Evolutionary conservation across 2,888 invertebrate genomes (phyloP).

Genomic region (Agonopterix alstromeriana): DNA sequence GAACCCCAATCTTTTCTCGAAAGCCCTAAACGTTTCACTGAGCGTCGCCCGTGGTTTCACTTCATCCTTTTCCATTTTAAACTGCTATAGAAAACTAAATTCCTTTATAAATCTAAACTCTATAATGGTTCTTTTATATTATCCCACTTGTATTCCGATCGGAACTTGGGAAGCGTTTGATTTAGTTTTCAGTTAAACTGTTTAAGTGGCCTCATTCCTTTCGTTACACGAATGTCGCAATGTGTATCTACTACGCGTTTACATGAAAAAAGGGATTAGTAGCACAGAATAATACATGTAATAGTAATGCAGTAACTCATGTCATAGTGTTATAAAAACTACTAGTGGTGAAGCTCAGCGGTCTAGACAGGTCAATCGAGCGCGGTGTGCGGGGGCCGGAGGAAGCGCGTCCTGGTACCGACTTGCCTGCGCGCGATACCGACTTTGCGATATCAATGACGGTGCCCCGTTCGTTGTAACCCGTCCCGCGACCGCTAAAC

Average conservation of each 20-base stretch:
- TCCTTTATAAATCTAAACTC: no score
- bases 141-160: slow-evolving; percentile 10
- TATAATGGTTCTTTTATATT: neutral
- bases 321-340: no score
- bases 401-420: no score
- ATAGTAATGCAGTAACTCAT: neutral
- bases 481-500: no score
- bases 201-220: slow-evolving; percentile 8
- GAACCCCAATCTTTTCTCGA: slow-evolving; percentile 57
- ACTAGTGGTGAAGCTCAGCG: no score
- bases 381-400: no score
- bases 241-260: neutral
- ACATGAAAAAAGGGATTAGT: neutral
- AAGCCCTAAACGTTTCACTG: slow-evolving; percentile 41
- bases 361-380: no score
- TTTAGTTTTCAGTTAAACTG: slow-evolving; percentile 9
- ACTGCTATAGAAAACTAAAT: no score
- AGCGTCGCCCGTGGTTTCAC: slow-evolving; percentile 24
- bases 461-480: no score
- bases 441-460: no score
- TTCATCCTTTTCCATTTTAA: slow-evolving; percentile 24
- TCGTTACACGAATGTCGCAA: neutral
- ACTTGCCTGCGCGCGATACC: no score
- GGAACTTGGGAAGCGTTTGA: slow-evolving; percentile 13
- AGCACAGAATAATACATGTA: neutral